These are phyloP conservation scores for Apamea epomidion DNA, from an alignment of 2,888 invertebrate genomes.

Conservation along the genomic window DNA sequence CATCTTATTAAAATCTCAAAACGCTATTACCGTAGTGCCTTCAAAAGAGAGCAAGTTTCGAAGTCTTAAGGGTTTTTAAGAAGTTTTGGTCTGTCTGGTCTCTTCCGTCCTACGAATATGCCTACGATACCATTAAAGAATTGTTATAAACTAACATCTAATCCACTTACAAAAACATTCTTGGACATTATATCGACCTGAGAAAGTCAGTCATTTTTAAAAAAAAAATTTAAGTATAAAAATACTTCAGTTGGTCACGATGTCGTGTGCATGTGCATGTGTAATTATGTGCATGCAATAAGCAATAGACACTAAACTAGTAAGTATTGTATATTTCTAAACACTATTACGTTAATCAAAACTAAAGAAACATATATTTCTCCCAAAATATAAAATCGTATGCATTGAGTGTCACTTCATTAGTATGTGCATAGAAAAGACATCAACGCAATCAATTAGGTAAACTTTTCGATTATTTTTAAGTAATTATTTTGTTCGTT, in stretches of 20 bases:
- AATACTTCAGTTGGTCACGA: neutral
- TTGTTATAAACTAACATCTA: neutral
- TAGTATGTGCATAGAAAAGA: constrained; percentile 56
- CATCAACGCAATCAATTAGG: constrained; percentile 58
- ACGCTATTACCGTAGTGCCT: neutral
- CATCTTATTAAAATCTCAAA: constrained; percentile 46
- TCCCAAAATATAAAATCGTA: neutral
- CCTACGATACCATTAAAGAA: neutral
- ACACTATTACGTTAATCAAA: neutral
- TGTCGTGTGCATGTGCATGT: neutral
- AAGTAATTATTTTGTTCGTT: neutral
- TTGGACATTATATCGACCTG: no score
- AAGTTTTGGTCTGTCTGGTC: neutral
- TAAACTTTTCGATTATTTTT: neutral
- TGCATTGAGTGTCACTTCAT: neutral
- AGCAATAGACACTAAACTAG: neutral
- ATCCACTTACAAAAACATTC: neutral
- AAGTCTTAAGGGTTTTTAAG: neutral
- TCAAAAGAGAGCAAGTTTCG: neutral
- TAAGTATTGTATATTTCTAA: neutral
- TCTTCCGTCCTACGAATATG: neutral
- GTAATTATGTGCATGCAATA: neutral
- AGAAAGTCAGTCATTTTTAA: neutral
- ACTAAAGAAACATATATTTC: neutral
- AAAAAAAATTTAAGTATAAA: neutral